Evolutionary conservation across 2,797 vertebrate genomes (phyloP), one percentile per base, ranked within the genome.

Genomic region (Octomys mimax): DNA sequence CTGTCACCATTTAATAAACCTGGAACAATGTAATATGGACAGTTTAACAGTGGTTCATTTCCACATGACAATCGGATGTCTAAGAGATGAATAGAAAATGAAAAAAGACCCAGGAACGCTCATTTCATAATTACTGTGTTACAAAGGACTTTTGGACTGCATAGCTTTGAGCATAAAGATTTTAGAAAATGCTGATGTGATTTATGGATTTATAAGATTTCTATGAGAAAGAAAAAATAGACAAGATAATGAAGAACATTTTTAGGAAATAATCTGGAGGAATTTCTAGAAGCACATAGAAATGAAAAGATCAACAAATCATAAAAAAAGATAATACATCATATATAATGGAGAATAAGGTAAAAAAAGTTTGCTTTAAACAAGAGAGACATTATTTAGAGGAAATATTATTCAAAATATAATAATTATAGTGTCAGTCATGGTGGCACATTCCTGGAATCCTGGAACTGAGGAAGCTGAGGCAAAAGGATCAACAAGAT

Each of bases 391-490:
- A 73, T 70, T 91, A 22, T 83, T 78, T 13, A 85, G 31, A 61
- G 71, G 5, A 93, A 73, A 36, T 2, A 28, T 52, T 90, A 84
- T 70, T 82, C 92, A 21, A 54, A 94, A 61, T 94, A n/a, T 12
- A 89, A 89, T 61, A 89, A 89, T 61, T 92, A 28, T 39, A 89
- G 7, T 71, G 24, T 12, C 24, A 22, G 24, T 24, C 39, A 28
- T 26, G 5, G 24, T 77, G 6, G 2, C 42, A 28, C 73, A 46
- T 46, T 13, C 6, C 73, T 77, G 3, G 16, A 77, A 77, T 28
- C 13, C 13, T 14, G 18, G 26, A 42, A 77, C 26, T 18, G 1
- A 14, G 13, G 39, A 75, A 26, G 12, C 1, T 46, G 24, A 75
- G 24, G 24, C 24, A 49, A 13, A 14, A 49, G 13, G 73, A 49